Evolutionary conservation across 2,797 vertebrate species (phyloP).

Genomic region (Bryconaethiops microstoma): DNA sequence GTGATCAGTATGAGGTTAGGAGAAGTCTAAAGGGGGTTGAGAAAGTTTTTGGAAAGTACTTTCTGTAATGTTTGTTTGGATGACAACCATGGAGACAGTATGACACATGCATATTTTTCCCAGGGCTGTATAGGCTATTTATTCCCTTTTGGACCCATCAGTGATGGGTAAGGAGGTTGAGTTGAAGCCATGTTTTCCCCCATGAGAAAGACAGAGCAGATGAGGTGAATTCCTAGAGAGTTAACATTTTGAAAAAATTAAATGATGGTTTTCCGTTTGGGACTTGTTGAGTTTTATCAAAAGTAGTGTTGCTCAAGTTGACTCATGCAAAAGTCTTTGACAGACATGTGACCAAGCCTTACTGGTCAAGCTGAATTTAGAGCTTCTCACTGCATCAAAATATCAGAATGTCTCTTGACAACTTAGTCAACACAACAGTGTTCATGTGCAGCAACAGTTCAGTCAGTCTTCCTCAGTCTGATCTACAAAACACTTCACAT

Average conservation of each 20-base stretch:
- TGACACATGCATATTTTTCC: slow-evolving; percentile 22
- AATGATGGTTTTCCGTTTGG: background rate
- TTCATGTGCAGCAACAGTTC: background rate
- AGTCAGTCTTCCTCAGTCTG: background rate
- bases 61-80: slow-evolving; percentile 48
- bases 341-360: background rate
- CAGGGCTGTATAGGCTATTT: background rate
- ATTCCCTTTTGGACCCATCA: background rate
- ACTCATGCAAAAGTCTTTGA: background rate
- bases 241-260: background rate
- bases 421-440: background rate
- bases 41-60: slow-evolving; percentile 15
- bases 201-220: background rate
- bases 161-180: background rate
- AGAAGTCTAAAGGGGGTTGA: slow-evolving; percentile 33
- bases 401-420: slow-evolving; percentile 10
- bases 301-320: background rate
- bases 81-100: slow-evolving; percentile 43
- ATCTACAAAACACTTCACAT: background rate
- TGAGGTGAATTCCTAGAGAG: slow-evolving; percentile 9
- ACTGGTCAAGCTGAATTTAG: background rate
- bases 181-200: background rate
- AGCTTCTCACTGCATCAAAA: background rate
- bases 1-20: slow-evolving; percentile 17
- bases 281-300: background rate